Evolutionary conservation across 2,888 invertebrate species (phyloP), one percentile per base, ranked within the genome.

Genomic region (Halictus quadricinctus): DNA sequence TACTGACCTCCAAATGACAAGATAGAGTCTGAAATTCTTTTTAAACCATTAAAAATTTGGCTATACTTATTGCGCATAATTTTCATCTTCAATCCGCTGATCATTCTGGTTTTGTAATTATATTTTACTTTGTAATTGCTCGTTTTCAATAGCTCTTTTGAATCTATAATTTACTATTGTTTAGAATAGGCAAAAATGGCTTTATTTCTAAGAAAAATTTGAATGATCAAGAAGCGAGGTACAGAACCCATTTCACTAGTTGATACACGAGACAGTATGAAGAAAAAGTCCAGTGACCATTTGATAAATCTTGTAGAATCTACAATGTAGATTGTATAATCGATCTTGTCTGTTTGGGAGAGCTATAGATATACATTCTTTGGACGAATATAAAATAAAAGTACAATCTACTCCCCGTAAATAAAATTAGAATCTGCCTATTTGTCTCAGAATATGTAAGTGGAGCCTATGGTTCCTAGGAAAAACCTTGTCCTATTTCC

Each of bases 291-390:
- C 18, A 18, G 50, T 50, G 50, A 18, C 6, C 2, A 50, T 50
- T 50, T 18, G 18, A 18, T 50, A 50, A 0, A 21, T 50, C 21
- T 21, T 21, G 18, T 50, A 50, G 50, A 50, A 50, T 50, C 21
- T 21, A 50, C 50, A 21, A 50, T 21, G 18, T 50, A 50, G 15
- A 50, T 50, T 18, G 21, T 54, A 25, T 60, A 12, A 60, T 60
- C 13, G 60, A 60, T 60, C 60, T 60, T 25, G n/a, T 25, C 25
- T 21, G 60, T 25, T 25, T 25, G 25, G 13, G 4, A 60, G n/a
- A 12, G 25, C 25, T 60, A 10, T 12, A 60, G 25, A 60, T 36
- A 72, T 36, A 73, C 46, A 36, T 75, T 86, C 72, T 72, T 72
- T 77, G 70, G 72, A 85, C 66, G 36, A 36, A 36, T 36, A 36